Conservation (phyloP, 2,113 vertebrate species). For the Grantiella picta region DNA sequence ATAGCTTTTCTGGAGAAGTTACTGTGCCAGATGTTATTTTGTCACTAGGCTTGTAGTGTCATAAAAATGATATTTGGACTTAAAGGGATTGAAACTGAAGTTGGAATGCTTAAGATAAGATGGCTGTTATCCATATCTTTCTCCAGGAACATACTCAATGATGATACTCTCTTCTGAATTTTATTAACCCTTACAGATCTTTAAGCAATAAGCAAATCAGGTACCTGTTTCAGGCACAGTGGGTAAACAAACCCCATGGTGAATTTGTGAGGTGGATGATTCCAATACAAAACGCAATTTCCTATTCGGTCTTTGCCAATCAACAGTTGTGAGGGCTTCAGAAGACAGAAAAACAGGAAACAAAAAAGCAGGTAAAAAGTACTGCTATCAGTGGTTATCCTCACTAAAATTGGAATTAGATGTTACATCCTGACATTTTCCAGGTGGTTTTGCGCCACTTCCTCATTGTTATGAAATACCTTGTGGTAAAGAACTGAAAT, state of each 20-base stretch:
- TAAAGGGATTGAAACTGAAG: slow-evolving; percentile 9
- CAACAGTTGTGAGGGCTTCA: not conserved
- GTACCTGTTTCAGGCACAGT: not conserved
- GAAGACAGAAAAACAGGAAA: not conserved
- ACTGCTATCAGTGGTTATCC: not conserved
- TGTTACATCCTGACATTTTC: not conserved
- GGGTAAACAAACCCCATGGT: not conserved
- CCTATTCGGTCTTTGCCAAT: not conserved
- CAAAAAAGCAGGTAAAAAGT: not conserved
- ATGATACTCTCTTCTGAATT: slow-evolving; percentile 28
- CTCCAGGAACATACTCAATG: not conserved
- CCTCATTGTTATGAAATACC: not conserved
- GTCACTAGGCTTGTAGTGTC: slow-evolving; percentile 49
- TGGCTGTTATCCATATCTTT: not conserved
- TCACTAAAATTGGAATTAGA: not conserved
- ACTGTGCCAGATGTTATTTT: slow-evolving; percentile 1
- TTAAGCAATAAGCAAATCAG: slow-evolving; percentile 45
- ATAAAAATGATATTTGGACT: slow-evolving; percentile 48
- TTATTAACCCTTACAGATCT: slow-evolving; percentile 32
- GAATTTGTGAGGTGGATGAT: not conserved
- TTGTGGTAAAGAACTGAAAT: not conserved
- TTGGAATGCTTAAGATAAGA: slow-evolving; percentile 22
- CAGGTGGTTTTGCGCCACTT: not conserved
- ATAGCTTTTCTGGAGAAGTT: slow-evolving; percentile 35
- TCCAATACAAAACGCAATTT: not conserved